Evolutionary conservation across 2,113 vertebrate species (phyloP), one percentile per base, ranked within the genome.

Genomic region (Syngnathus scovelli): DNA sequence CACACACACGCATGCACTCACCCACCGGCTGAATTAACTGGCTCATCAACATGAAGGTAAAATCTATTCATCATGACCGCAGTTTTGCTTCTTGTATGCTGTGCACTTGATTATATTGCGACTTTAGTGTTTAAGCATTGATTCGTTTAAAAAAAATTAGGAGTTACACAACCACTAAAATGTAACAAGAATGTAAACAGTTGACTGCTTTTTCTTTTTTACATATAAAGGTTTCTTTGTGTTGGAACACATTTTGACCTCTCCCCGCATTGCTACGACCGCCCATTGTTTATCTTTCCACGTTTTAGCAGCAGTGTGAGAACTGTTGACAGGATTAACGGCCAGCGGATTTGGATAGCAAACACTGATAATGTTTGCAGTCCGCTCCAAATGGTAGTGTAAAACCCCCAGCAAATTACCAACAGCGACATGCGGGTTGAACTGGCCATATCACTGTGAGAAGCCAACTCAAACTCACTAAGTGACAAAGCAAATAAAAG

Each of bases 301-400:
- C 70, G 19, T 83, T 33, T 75, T 23, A 56, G 33, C 56, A 56
- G 66, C 73, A 73, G 55, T 16, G 63, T 70, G 43, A 27, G 70
- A 69, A 75, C 80, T 83, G 84, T 83, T 84, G 70, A 61, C 64
- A 49, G 63, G 80, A 86, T 88, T 87, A 89, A 74, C 67, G 72
- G 76, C 38, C 55, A 36, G 78, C 54, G 16, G 44, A 61, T 67
- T 48, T 75, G 80, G 83, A 81, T 76, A 15, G 60, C 73, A 70
- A 77, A 78, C 71, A 60, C 76, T 75, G 81, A 77, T 81, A 78
- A 70, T 78, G 58, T 71, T 67, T 70, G 60, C 64, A 56, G 75
- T 55, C 33, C 38, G 76, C 67, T 43, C 65, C 61, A 74, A 75
- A 81, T 69, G 64, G 60, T 79, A 79, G 70, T 70, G 74, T 74